phyloP scores from a whole-genome alignment of 2,888 invertebrate genomes.

The Thecocarcelia acutangulata region DNA sequence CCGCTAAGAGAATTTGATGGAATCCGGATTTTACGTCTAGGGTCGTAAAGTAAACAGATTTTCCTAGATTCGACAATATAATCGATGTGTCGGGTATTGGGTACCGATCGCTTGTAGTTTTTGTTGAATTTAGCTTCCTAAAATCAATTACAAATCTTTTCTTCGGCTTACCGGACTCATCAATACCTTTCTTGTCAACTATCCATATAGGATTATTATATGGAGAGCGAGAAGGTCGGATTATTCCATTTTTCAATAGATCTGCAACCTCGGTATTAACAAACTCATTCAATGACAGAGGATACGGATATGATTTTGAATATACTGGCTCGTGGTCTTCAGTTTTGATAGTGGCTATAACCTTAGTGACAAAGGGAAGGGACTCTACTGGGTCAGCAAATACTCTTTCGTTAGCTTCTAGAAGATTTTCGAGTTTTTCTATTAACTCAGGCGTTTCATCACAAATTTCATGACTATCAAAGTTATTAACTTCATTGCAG shows the following conservation, averaged over 20 bases:
- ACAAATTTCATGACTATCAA: slow-evolving; percentile 9
- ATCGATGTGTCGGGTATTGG: slow-evolving; percentile 25
- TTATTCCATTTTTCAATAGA: slow-evolving; percentile 28
- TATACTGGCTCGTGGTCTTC: slow-evolving; percentile 50
- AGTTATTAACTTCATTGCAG: slow-evolving; percentile 23
- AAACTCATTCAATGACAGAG: slow-evolving; percentile 31
- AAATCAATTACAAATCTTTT: slow-evolving; percentile 38
- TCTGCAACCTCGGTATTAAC: slow-evolving; percentile 21
- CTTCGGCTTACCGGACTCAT: too few relatives aligned
- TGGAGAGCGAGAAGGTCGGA: too few relatives aligned
- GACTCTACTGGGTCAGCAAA: too few relatives aligned
- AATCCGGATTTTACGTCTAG: slow-evolving; percentile 47
- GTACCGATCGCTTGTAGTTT: slow-evolving; percentile 17
- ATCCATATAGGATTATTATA: too few relatives aligned
- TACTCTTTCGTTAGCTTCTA: slow-evolving; percentile 7
- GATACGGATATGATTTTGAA: slow-evolving; percentile 39
- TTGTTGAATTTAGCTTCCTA: slow-evolving; percentile 31
- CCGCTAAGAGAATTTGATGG: slow-evolving; percentile 35
- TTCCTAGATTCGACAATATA: slow-evolving; percentile 46
- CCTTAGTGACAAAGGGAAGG: too few relatives aligned
- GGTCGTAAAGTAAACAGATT: slow-evolving; percentile 32
- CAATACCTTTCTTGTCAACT: too few relatives aligned
- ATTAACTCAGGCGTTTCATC: slow-evolving; percentile 6
- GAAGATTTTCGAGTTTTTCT: slow-evolving; percentile 9
- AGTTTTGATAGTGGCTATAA: slow-evolving; percentile 48